Conservation (phyloP, 1,140 invertebrate species). For the Metopolophium dirhodum region DNA sequence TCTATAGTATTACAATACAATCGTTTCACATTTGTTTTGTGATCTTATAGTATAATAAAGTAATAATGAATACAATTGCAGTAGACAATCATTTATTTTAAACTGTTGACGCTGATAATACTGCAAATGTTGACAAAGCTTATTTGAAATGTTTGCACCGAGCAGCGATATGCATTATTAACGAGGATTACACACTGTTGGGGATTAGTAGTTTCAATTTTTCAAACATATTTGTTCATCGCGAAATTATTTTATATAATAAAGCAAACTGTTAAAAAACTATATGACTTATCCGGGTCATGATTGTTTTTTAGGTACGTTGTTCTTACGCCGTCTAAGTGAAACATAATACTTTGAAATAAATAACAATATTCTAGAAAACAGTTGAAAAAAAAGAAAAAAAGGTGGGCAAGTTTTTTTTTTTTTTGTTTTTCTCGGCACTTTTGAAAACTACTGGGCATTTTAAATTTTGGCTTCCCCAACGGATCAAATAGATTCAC, state of each 20-base stretch:
- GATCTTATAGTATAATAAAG: background rate
- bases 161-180: background rate
- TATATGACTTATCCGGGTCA: background rate
- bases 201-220: background rate
- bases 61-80: background rate
- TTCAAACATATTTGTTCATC: background rate
- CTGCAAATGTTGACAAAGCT: background rate
- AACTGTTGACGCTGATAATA: background rate
- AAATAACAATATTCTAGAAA: background rate
- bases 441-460: too few species aligned
- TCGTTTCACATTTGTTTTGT: background rate
- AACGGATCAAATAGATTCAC: too few species aligned
- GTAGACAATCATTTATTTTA: background rate
- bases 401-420: too few species aligned
- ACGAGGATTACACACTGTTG: background rate
- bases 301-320: background rate
- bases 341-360: background rate
- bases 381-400: background rate
- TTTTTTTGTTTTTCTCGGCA: too few species aligned
- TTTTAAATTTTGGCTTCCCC: too few species aligned
- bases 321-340: background rate
- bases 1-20: background rate
- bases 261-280: background rate
- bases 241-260: background rate
- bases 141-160: background rate